Conservation (phyloP, 2,113 vertebrate species). For the Bathybates hornii region DNA sequence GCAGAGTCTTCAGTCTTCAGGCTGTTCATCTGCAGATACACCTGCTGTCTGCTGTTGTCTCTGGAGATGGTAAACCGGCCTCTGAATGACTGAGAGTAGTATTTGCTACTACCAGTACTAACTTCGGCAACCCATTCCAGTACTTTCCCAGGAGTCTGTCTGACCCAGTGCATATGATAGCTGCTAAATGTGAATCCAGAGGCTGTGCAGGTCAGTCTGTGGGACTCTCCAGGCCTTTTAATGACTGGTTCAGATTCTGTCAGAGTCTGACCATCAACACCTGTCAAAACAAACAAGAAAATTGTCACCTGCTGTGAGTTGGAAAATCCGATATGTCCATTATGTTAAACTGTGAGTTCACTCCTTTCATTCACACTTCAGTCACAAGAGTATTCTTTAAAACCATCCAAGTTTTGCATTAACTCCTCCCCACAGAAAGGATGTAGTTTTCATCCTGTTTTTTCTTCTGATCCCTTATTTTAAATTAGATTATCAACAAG, state of each 20-base stretch:
- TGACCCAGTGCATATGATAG: not conserved
- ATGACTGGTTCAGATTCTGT: not conserved
- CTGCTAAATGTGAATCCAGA: not conserved
- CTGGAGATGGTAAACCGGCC: not conserved
- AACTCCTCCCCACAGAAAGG: not conserved
- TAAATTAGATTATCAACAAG: not conserved
- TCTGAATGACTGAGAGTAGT: not conserved
- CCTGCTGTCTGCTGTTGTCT: not conserved
- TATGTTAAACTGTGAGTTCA: slow-evolving; percentile 6
- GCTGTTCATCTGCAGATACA: not conserved
- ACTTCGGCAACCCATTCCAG: not conserved
- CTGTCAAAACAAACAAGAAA: not conserved
- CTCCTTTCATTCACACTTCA: not conserved
- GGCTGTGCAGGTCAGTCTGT: not conserved
- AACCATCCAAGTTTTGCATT: not conserved
- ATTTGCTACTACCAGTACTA: not conserved
- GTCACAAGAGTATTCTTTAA: not conserved
- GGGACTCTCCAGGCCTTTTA: not conserved
- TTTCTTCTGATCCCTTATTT: not conserved
- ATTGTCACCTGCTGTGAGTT: not conserved
- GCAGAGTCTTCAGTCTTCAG: not conserved
- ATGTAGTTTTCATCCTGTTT: too few species aligned
- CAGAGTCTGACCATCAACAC: not conserved
- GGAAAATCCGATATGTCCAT: not conserved
- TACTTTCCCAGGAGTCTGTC: not conserved